Evolutionary conservation across 2,113 vertebrate species (phyloP), one percentile per base, ranked within the genome.

Genomic region (Galbula dea): DNA sequence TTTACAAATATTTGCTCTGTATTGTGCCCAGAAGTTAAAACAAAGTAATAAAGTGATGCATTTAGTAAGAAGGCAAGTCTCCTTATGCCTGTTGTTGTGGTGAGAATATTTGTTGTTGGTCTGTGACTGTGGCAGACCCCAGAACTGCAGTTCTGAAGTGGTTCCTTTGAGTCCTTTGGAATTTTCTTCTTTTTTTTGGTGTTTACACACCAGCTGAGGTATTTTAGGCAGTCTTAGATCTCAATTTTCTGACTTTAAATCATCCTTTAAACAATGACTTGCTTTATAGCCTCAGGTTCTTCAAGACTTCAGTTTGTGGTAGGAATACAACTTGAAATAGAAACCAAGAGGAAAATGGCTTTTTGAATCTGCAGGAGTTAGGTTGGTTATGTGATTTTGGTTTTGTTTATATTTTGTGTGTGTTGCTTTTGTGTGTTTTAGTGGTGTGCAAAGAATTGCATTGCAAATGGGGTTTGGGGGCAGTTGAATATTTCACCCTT

Each of bases 1-100:
- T 78, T 91, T 63, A 66, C 57, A 91, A 95, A 95, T 94, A 91
- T 75, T 96, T 94, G 62, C 18, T 84, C 43, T 79, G 81, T 79
- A 55, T 29, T 83, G 15, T 83, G 59, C 15, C 30, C 24, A 77
- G 34, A 79, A 86, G 30, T 79, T 83, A 48, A 82, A 93, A 29
- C 32, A 92, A 58, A 49, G n/a, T 49, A 79, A 10, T 51, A 80
- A 54, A 12, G 16, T 39, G 10, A 29, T 82, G 12, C 29, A 8
- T 89, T 73, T 55, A 71, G 17, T 61, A 66, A 88, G 86, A 76
- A 66, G 10, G 18, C 11, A 67, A 2, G 67, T 84, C 20, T 85
- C 20, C 26, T 39, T 3, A 1, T 54, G 13, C 16, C 21, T 59
- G 9, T 43, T 61, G 7, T 11, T 79, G 48, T 76, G 72, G 46